A percentile compares a stretch with the other conserved stretches of the same genome.
These are phyloP conservation scores for Caenorhabditis angaria DNA, from an alignment of 2,888 invertebrate genomes.

Conservation along the genomic window DNA sequence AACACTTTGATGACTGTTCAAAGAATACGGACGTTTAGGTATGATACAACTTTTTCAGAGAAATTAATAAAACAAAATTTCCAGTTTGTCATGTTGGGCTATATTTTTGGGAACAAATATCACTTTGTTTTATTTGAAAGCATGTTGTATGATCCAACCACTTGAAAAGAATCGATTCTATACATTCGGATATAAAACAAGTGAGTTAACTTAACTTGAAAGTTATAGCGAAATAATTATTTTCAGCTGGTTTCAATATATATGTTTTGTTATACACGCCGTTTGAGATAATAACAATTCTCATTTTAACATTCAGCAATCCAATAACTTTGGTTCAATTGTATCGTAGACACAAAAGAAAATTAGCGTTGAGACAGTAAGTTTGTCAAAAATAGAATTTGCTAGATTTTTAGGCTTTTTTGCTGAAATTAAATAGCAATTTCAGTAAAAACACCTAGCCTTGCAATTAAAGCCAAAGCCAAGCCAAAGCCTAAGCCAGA, in stretches of 20 bases:
- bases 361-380: conserved; percentile 69
- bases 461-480: background rate
- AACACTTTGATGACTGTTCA: conserved; percentile 60
- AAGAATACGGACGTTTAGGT: conserved; percentile 58
- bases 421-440: background rate
- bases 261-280: conserved; percentile 70
- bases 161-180: conserved; percentile 63
- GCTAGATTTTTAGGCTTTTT: too few relatives aligned
- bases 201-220: conserved; percentile 2
- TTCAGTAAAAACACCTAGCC: too few relatives aligned
- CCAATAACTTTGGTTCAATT: conserved; percentile 70
- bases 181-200: conserved; percentile 66
- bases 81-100: conserved; percentile 64
- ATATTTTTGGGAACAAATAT: conserved; percentile 63
- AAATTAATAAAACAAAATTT: conserved; percentile 14
- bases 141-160: conserved; percentile 71
- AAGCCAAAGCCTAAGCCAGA: conserved; percentile 1
- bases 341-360: conserved; percentile 69
- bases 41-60: too few relatives aligned
- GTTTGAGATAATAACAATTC: conserved; percentile 66
- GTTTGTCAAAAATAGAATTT: conserved; percentile 32
- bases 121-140: conserved; percentile 56
- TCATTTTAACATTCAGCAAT: conserved; percentile 67
- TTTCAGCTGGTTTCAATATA: conserved; percentile 54
- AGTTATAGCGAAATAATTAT: conserved; percentile 4